Evolutionary conservation across 2,888 invertebrate genomes (phyloP).

Genomic region (Hipparchia sbordonii): DNA sequence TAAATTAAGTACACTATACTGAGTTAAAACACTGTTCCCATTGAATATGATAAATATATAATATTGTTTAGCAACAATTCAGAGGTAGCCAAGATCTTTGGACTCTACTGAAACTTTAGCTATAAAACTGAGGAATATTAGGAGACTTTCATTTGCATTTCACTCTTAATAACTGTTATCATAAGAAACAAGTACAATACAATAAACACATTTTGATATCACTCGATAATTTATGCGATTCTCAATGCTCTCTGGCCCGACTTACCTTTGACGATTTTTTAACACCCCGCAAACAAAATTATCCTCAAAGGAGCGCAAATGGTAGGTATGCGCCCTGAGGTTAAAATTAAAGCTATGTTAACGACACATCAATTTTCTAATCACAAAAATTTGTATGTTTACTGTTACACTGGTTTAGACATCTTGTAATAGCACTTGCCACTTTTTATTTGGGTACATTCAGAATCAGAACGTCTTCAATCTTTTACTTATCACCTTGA

Average conservation of each 20-base stretch:
- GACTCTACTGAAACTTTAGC: too few species aligned
- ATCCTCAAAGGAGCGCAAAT: slow-evolving; percentile 60
- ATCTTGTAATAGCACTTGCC: slow-evolving; percentile 61
- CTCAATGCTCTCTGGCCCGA: slow-evolving; percentile 55
- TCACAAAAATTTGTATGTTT: slow-evolving; percentile 73
- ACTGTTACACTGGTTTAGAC: slow-evolving; percentile 63
- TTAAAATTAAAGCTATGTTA: slow-evolving; percentile 54
- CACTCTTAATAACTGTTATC: slow-evolving; percentile 32
- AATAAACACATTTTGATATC: slow-evolving; percentile 39
- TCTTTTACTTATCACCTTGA: slow-evolving; percentile 16
- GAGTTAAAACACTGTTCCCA: not conserved
- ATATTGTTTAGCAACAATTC: not conserved
- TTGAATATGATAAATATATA: not conserved
- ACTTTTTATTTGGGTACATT: slow-evolving; percentile 59
- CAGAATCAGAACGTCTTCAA: slow-evolving; percentile 2
- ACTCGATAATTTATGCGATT: slow-evolving; percentile 69
- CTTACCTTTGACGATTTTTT: slow-evolving; percentile 77
- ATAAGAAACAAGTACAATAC: slow-evolving; percentile 20
- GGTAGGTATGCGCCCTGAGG: slow-evolving; percentile 57
- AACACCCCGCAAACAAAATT: slow-evolving; percentile 58
- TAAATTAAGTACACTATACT: not conserved
- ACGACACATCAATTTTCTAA: slow-evolving; percentile 69
- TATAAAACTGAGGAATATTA: slow-evolving; percentile 23
- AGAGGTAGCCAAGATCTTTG: too few species aligned
- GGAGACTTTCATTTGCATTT: slow-evolving; percentile 37